Evolutionary conservation across 2,888 invertebrate species (phyloP).

Genomic region (Stenoptilia bipunctidactyla): DNA sequence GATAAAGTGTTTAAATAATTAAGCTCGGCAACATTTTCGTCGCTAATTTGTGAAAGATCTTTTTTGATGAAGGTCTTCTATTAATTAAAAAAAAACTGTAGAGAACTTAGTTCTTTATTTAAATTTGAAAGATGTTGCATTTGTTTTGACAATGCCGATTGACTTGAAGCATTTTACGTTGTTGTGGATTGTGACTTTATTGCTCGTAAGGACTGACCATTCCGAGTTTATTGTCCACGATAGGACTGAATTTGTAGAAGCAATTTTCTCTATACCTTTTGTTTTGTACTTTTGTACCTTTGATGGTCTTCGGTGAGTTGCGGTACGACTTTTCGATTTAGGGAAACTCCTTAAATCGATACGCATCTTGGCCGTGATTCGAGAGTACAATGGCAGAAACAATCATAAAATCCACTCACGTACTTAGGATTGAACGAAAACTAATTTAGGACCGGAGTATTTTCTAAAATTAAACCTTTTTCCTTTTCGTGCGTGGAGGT

Average conservation of each 20-base stretch:
- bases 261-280: slow-evolving; percentile 72
- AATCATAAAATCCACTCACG: slow-evolving; percentile 61
- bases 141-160: too few species aligned
- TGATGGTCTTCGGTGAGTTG: slow-evolving; percentile 66
- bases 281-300: slow-evolving; percentile 69
- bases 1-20: neutral
- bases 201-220: slow-evolving; percentile 66
- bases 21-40: too few species aligned
- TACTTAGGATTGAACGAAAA: slow-evolving; percentile 49
- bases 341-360: slow-evolving; percentile 51
- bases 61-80: too few species aligned
- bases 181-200: slow-evolving; percentile 71
- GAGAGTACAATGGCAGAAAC: slow-evolving; percentile 36
- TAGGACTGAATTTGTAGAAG: slow-evolving; percentile 72
- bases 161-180: too few species aligned
- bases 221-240: slow-evolving; percentile 68
- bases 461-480: slow-evolving; percentile 33
- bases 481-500: slow-evolving; percentile 12
- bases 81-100: too few species aligned
- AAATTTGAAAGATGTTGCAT: slow-evolving; percentile 44
- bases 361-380: slow-evolving; percentile 44
- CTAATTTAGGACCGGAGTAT: slow-evolving; percentile 54
- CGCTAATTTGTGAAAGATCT: too few species aligned
- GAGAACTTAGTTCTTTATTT: too few species aligned
- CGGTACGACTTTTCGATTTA: slow-evolving; percentile 62